Conservation (phyloP, 2,888 invertebrate genomes). For the Papilio protenor region DNA sequence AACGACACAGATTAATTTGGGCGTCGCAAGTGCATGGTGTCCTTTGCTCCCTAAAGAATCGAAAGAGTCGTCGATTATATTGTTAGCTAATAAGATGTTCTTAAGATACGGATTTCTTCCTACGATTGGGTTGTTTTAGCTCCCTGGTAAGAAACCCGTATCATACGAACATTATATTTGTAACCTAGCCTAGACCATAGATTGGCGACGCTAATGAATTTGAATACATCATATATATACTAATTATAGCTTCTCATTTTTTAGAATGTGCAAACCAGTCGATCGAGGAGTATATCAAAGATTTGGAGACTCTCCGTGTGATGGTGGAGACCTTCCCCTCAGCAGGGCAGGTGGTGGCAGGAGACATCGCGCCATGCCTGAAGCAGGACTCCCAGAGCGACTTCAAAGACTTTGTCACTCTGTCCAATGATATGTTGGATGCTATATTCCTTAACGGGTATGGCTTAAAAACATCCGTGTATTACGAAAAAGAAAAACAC, state of each 20-base stretch:
- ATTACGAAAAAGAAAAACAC: not conserved
- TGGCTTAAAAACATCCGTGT: constrained; percentile 49
- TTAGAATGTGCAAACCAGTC: constrained; percentile 82
- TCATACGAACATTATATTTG: too few species aligned
- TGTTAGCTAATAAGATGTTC: too few species aligned
- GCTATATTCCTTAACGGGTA: constrained; percentile 91
- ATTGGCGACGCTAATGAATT: too few species aligned
- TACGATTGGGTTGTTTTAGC: too few species aligned
- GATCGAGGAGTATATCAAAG: constrained; percentile 84
- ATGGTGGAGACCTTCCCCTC: constrained; percentile 87
- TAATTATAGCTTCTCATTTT: constrained; percentile 45
- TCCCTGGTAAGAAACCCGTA: too few species aligned
- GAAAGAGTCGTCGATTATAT: too few species aligned
- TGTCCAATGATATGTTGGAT: constrained; percentile 84
- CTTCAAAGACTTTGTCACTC: constrained; percentile 81
- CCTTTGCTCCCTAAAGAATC: too few species aligned
- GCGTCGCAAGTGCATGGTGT: too few species aligned
- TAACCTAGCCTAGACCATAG: too few species aligned
- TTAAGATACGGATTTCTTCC: too few species aligned
- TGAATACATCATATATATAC: constrained; percentile 51
- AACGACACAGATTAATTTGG: too few species aligned
- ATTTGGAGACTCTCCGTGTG: constrained; percentile 85
- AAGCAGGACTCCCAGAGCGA: constrained; percentile 81
- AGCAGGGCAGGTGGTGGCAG: constrained; percentile 85
- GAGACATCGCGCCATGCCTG: constrained; percentile 83